Evolutionary conservation across 1,140 invertebrate species (phyloP).

Genomic region (Mya arenaria): DNA sequence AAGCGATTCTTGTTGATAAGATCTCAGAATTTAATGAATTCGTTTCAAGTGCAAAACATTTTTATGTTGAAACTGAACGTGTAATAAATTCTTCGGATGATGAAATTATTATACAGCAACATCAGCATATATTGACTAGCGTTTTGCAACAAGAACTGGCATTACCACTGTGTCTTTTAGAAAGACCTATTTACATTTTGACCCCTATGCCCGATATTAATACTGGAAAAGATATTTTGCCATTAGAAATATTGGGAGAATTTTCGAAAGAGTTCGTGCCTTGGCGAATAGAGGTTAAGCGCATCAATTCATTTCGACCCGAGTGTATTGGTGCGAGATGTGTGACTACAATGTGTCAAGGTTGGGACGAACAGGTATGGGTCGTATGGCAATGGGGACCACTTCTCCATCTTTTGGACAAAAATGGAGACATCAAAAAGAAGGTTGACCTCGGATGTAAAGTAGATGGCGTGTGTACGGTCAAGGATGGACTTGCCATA

Average conservation of each 20-base stretch:
- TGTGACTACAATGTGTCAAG: slow-evolving; percentile 45
- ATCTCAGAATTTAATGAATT: slow-evolving; percentile 46
- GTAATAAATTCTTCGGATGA: slow-evolving; percentile 17
- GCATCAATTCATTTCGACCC: slow-evolving; percentile 32
- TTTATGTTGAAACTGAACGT: slow-evolving; percentile 6
- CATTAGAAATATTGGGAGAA: slow-evolving; percentile 35
- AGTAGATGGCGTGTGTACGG: slow-evolving; percentile 46
- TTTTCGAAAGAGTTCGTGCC: slow-evolving; percentile 32
- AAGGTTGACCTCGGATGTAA: slow-evolving; percentile 41
- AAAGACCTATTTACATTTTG: slow-evolving; percentile 31
- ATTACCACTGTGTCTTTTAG: slow-evolving; percentile 8
- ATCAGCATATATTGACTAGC: background rate
- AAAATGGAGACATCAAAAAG: slow-evolving; percentile 40
- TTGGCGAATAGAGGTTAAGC: slow-evolving; percentile 51
- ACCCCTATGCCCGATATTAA: background rate
- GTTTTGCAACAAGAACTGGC: background rate
- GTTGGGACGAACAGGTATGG: slow-evolving; percentile 20
- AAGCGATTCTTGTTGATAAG: slow-evolving; percentile 10
- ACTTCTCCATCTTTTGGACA: slow-evolving; percentile 38
- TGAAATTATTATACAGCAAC: slow-evolving; percentile 7
- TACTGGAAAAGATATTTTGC: background rate
- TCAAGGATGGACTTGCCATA: slow-evolving; percentile 12
- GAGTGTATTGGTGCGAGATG: slow-evolving; percentile 39
- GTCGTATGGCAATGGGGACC: slow-evolving; percentile 54
- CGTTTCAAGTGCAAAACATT: slow-evolving; percentile 29